A percentile compares a stretch with the other conserved stretches of the same genome.
phyloP scores from a whole-genome alignment of 2,113 vertebrate genomes.

The Pluvianellus socialis region DNA sequence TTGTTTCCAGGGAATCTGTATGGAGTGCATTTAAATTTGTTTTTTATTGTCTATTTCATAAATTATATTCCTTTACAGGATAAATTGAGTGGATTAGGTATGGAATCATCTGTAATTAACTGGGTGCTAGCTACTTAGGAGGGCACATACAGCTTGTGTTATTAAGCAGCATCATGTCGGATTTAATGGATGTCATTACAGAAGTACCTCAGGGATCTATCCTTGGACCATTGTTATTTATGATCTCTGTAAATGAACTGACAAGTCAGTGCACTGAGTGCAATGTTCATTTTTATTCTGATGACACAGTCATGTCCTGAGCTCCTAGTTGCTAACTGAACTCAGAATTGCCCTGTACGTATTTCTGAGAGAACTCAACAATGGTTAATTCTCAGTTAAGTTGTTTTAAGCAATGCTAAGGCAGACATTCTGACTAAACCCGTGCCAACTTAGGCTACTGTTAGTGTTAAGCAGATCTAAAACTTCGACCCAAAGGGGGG shows the following conservation, averaged over 20 bases:
- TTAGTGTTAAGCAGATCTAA: not conserved
- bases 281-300: slow-evolving; percentile 56
- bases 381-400: slow-evolving; percentile 24
- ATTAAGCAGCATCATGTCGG: slow-evolving; percentile 78
- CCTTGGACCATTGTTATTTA: slow-evolving; percentile 76
- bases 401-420: not conserved
- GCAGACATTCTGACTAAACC: not conserved
- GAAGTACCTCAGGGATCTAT: slow-evolving; percentile 72
- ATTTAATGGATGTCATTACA: slow-evolving; percentile 80
- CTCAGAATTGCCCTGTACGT: not conserved
- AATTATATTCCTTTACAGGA: slow-evolving; percentile 64
- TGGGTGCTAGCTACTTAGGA: slow-evolving; percentile 73
- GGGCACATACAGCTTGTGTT: slow-evolving; percentile 71
- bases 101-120: slow-evolving; percentile 78
- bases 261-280: slow-evolving; percentile 60
- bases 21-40: slow-evolving; percentile 59
- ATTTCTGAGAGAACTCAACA: slow-evolving; percentile 9
- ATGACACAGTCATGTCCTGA: slow-evolving; percentile 42
- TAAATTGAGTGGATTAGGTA: slow-evolving; percentile 74
- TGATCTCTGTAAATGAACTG: slow-evolving; percentile 74
- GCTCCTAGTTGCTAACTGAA: slow-evolving; percentile 1
- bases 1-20: slow-evolving; percentile 47
- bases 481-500: not conserved
- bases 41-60: slow-evolving; percentile 73
- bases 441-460: not conserved